A percentile compares a stretch with the other conserved stretches of the same genome.
Conservation (phyloP, 2,888 invertebrate genomes). For the Parascotia fuliginaria region DNA sequence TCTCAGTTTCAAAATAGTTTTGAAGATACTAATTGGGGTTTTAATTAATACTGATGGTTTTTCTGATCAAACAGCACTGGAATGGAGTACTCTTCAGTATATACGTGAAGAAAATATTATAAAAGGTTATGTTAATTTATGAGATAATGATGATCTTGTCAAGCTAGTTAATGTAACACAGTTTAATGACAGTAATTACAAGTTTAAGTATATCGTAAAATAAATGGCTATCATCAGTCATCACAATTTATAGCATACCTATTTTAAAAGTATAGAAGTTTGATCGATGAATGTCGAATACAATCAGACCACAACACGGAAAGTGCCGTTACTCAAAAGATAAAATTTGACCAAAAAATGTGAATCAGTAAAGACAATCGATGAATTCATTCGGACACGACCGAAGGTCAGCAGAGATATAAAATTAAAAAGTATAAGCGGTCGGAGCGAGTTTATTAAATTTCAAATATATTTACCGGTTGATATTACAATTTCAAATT, state of each 20-base stretch:
- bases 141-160: not conserved
- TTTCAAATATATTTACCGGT: conserved; percentile 81
- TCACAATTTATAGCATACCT: not conserved
- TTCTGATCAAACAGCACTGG: conserved; percentile 8
- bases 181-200: not conserved
- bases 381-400: conserved; percentile 77
- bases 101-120: too few species aligned
- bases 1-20: conserved; percentile 31
- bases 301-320: conserved; percentile 31
- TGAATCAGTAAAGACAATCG: conserved; percentile 64
- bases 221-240: not conserved
- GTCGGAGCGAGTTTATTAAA: conserved; percentile 76
- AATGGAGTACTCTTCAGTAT: too few species aligned
- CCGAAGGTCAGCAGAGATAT: conserved; percentile 81
- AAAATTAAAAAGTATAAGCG: conserved; percentile 85
- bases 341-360: conserved; percentile 60
- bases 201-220: not conserved
- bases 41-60: conserved; percentile 27
- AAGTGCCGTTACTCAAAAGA: conserved; percentile 46
- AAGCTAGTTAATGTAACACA: not conserved
- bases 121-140: not conserved
- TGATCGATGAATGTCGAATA: conserved; percentile 8
- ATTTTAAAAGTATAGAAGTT: conserved; percentile 1
- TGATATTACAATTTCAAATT: conserved; percentile 82
- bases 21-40: conserved; percentile 30